Conservation (phyloP, 1,140 invertebrate species). For the Bombus polaris region DNA sequence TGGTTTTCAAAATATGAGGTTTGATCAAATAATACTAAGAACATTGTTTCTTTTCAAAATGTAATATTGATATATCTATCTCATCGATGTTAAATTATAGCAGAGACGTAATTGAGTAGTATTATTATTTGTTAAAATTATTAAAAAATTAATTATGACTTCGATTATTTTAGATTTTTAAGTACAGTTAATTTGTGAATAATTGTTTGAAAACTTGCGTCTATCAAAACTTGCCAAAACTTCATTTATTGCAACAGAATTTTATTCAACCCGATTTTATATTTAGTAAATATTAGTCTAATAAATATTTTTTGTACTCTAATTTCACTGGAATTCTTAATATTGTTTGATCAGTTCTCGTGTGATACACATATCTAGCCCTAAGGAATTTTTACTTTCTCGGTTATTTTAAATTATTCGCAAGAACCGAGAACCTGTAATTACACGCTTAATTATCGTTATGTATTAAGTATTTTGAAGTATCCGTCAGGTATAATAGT, state of each 20-base stretch:
- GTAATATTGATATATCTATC: background rate
- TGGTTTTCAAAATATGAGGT: background rate
- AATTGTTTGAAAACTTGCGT: too few relatives aligned
- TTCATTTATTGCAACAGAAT: too few relatives aligned
- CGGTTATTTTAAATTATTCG: background rate
- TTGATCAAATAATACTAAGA: background rate
- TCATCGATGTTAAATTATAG: background rate
- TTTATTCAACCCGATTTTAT: too few relatives aligned
- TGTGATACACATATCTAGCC: background rate
- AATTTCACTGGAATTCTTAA: background rate
- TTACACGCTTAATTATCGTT: slow-evolving; percentile 16
- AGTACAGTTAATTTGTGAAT: too few relatives aligned
- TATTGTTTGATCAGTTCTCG: background rate
- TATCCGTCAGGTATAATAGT: background rate
- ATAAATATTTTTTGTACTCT: too few relatives aligned
- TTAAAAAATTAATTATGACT: background rate
- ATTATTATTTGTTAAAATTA: too few relatives aligned
- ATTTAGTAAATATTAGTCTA: too few relatives aligned
- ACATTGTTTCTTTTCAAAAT: background rate
- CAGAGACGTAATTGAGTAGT: too few relatives aligned
- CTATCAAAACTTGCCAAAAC: too few relatives aligned
- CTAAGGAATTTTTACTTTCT: background rate
- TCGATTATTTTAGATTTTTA: too few relatives aligned
- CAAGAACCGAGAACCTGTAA: background rate
- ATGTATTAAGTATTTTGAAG: slow-evolving; percentile 15